A percentile compares a stretch with the other conserved stretches of the same genome.
These are phyloP conservation scores for Drosophila leonis DNA, from an alignment of 2,888 invertebrate species.

Conservation along the genomic window DNA sequence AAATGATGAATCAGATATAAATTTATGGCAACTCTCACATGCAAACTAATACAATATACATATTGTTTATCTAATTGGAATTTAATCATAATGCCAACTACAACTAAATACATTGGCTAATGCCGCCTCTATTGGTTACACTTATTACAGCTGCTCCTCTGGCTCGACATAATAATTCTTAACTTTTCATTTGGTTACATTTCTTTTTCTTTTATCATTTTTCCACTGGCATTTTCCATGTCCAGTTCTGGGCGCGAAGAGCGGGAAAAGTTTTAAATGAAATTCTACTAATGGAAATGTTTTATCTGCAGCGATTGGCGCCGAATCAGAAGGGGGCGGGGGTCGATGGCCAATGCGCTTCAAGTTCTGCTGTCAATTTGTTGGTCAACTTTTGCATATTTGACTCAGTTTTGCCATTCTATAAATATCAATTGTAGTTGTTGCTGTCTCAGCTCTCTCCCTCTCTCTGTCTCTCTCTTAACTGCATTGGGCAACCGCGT, in stretches of 20 bases:
- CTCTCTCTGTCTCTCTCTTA: neutral
- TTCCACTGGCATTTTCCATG: constrained; percentile 16
- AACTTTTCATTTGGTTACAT: neutral
- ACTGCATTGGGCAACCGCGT: constrained; percentile 7
- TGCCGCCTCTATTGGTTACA: neutral
- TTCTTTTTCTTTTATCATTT: neutral
- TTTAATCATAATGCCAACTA: neutral
- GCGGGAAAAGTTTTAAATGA: constrained; percentile 61
- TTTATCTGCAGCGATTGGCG: constrained; percentile 32
- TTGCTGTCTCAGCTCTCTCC: neutral
- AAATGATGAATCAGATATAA: too few species aligned
- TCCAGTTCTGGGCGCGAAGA: constrained; percentile 11
- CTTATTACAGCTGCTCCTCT: neutral
- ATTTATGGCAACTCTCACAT: too few species aligned
- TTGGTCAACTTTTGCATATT: constrained; percentile 29
- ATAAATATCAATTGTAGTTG: neutral
- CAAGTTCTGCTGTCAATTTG: constrained; percentile 33
- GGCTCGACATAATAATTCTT: neutral
- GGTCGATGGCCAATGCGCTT: neutral
- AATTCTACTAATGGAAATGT: constrained; percentile 56
- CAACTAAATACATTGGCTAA: neutral
- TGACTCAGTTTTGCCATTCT: constrained; percentile 3
- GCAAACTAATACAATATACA: too few species aligned
- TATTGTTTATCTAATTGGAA: neutral
- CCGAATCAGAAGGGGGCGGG: neutral